Evolutionary conservation across 2,113 vertebrate genomes (phyloP), one percentile per base, ranked within the genome.

Genomic region (Macheiramphus alcinus): DNA sequence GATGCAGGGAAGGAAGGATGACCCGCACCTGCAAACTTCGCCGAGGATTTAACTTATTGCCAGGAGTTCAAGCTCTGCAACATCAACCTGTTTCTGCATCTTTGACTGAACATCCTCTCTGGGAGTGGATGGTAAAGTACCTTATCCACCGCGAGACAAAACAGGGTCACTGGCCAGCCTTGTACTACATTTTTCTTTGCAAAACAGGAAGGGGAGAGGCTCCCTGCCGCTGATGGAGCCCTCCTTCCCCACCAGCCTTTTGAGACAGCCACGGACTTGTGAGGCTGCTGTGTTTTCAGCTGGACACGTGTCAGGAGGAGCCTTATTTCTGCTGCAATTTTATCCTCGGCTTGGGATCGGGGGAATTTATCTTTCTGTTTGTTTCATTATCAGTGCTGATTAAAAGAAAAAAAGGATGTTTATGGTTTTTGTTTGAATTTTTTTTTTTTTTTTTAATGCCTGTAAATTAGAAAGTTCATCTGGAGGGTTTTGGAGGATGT

Each of bases 121-220:
- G 7, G 55, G 81, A 96, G 59, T 5, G 32, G 83, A 88, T 90
- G 67, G 45, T 52, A 48, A 94, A 94, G 74, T 70, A 86, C 42
- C 94, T 91, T 21, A 86, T 88, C 73, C 82, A 88, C 81, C 1
- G 2, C 2, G 10, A 78, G 87, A 92, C 66, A 86, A 96, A 97
- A 86, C 79, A 90, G 71, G 38, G 84, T 75, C 81, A 82, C 42
- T 7, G 2, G 90, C 90, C 93, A 93, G 65, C 42, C 47, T 13
- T 26, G n/a, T 58, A 25, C 55, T 42, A 67, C 73, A 19, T 86
- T 94, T 70, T 88, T 84, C 86, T 86, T 61, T 81, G 83, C 89
- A 96, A 96, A 97, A 96, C 95, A 96, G 94, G 94, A 96, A 97
- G 83, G 93, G 89, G 89, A 94, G 73, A 81, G 89, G 96, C 83